Base-by-base conservation (phyloP, 2,113 vertebrate genomes). In the Pelecanus crispus region DNA sequence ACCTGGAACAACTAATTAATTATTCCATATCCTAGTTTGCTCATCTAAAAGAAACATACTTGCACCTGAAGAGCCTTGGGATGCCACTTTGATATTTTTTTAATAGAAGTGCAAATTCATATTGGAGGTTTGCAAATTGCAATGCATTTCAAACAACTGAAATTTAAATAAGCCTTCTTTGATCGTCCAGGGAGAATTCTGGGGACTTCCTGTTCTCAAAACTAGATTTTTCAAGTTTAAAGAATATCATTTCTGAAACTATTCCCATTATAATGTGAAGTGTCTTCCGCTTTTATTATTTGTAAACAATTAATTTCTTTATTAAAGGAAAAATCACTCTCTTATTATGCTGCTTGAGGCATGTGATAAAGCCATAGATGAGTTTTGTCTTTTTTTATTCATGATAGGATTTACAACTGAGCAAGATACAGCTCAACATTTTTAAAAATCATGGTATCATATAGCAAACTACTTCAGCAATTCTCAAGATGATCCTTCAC, bases 81-180 rank as follows among this genome's bases (percentile, higher is more conserved):
- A 96, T 31, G 44, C 5, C 13, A 53, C 81, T 89, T 89, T 45
- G 72, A 70, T 88, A 56, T 82, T 86, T 94, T 94, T 93, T 81
- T 77, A 91, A 88, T 52, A 93, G 45, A 94, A 88, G 74, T 88
- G 59, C 45, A 94, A 95, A 94, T 93, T 81, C 40, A 9, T 45
- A 92, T 28, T 2, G 8, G 63, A 66, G 59, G 58, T 95, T 93
- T 93, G 94, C 45, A 88, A 91, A 77, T 10, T 65, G 70, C 66
- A 88, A 78, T 83, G 63, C 55, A 90, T 92, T 92, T 94, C 88
- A 86, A 96, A 92, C 74, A 82, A 70, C 63, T 62, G 50, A 67
- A 79, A 92, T 90, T 94, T 86, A 90, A 95, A 88, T 86, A 65
- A 85, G 53, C 6, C 18, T 32, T n/a, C 68, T 93, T 87, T 81